Base-by-base conservation (phyloP, 2,888 invertebrate genomes). In the Erebia palarica region DNA sequence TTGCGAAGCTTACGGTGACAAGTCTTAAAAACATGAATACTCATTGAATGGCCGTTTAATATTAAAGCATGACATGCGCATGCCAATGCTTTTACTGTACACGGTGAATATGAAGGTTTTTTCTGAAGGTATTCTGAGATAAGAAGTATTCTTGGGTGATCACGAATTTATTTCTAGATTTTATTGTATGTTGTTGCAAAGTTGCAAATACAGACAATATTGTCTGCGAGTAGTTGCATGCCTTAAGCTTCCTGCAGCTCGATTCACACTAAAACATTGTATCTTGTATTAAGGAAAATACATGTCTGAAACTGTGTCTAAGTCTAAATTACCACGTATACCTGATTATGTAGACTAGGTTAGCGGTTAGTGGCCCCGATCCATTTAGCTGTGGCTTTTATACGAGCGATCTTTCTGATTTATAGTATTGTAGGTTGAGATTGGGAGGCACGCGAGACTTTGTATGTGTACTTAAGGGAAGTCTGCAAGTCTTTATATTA, bases 231-330 rank as follows among this genome's bases (percentile, higher is more conserved):
- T 36, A 7, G 36, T 36, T 27, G 27, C 3, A 27, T 27, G 4
- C 27, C 27, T 4, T 27, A 4, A 8, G 21, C 18, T 16, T 18
- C 58, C 44, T 16, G 69, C 64, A 63, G 69, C 70, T 73, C 73
- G 64, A 73, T 75, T 70, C 68, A 68, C 72, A 68, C 53, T 58
- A 3, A 18, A 18, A 27, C 51, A 55, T 80, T 78, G 81, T 88
- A 21, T 3, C 3, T 21, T 87, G 85, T 78, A 74, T 75, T 88
- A 88, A 91, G 89, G 80, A 79, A 87, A 93, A 91, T 89, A 94
- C 93, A 95, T 94, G 95, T 94, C 95, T 95, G 94, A 94, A 86
- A 94, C 94, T 94, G 94, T 94, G 94, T 94, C 79, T 84, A 77
- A 75, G 36, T 77, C 75, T 79, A 77, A 78, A 78, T 78, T 74